These are phyloP conservation scores for Caenorhabditis panamensis DNA, from an alignment of 2,888 invertebrate genomes.

Conservation along the genomic window DNA sequence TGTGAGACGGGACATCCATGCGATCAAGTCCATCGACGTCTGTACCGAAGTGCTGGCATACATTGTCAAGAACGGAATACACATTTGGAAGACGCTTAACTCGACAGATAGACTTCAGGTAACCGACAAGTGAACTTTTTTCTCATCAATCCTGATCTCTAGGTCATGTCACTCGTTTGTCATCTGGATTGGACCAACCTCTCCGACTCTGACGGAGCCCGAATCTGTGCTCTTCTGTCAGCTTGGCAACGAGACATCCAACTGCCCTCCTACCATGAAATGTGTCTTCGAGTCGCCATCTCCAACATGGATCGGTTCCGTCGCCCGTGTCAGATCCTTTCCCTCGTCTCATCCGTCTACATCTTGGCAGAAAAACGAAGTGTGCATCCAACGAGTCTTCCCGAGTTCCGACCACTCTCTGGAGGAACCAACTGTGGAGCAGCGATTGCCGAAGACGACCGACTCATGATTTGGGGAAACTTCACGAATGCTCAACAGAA, in stretches of 20 bases:
- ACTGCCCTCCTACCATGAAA: constrained; percentile 58
- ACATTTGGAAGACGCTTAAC: constrained; percentile 51
- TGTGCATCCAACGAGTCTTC: constrained; percentile 10
- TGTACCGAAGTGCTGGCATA: constrained; percentile 42
- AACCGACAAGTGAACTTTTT: background rate
- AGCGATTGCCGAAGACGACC: constrained; percentile 70
- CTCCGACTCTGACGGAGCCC: constrained; percentile 43
- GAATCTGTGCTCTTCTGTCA: constrained; percentile 53
- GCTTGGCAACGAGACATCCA: constrained; percentile 62
- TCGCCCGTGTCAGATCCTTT: constrained; percentile 59
- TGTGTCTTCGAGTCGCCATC: constrained; percentile 58
- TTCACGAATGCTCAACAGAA: constrained; percentile 70
- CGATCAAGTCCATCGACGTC: constrained; percentile 13
- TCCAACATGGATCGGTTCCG: constrained; percentile 49
- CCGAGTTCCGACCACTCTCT: constrained; percentile 47
- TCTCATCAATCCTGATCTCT: background rate
- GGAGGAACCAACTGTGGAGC: constrained; percentile 73
- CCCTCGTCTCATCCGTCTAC: constrained; percentile 62
- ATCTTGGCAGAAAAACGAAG: constrained; percentile 49
- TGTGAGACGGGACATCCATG: constrained; percentile 33
- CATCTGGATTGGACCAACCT: constrained; percentile 63
- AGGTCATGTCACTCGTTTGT: constrained; percentile 64
- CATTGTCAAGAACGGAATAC: constrained; percentile 57
- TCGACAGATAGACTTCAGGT: constrained; percentile 44
- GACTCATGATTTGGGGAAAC: constrained; percentile 75